These are phyloP conservation scores for Hemithea aestivaria DNA, from an alignment of 2,888 invertebrate species.

Conservation along the genomic window DNA sequence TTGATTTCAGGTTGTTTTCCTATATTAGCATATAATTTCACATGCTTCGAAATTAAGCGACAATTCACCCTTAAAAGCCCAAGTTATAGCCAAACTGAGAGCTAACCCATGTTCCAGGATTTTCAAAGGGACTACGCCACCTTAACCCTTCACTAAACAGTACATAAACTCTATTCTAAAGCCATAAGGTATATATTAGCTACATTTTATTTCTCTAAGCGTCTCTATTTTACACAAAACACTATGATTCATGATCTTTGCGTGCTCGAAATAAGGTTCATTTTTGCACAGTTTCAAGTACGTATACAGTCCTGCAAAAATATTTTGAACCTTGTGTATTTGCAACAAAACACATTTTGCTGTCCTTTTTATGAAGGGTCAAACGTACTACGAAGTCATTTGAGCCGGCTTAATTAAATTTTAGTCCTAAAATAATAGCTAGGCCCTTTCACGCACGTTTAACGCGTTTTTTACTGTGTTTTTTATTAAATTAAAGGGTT, in stretches of 20 bases:
- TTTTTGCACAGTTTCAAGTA: constrained; percentile 12
- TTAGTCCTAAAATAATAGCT: constrained; percentile 46
- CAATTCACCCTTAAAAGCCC: constrained; percentile 31
- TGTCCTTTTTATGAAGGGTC: constrained; percentile 8
- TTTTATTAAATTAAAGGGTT: constrained; percentile 16
- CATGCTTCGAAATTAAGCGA: constrained; percentile 36
- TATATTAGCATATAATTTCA: no score
- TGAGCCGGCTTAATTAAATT: constrained; percentile 37
- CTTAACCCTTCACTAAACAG: constrained; percentile 13
- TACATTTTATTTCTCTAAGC: constrained; percentile 1
- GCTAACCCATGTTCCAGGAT: constrained; percentile 47
- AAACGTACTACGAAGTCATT: constrained; percentile 24
- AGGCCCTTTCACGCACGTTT: constrained; percentile 17
- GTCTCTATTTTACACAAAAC: constrained; percentile 25
- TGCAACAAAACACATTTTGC: constrained; percentile 16
- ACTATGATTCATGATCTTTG: constrained; percentile 11
- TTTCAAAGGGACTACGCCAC: constrained; percentile 31
- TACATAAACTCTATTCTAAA: constrained; percentile 3
- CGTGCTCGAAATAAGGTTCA: constrained; percentile 18
- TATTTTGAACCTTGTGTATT: constrained; percentile 5
- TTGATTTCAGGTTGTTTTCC: no score
- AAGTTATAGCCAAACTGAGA: constrained; percentile 35
- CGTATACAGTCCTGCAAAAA: neutral
- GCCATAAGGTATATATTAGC: constrained; percentile 4
- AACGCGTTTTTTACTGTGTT: constrained; percentile 27